Percentiles rank a stretch among this genome's conserved stretches.
phyloP scores from a whole-genome alignment of 2,113 vertebrate species.

The Macquaria ambigua region DNA sequence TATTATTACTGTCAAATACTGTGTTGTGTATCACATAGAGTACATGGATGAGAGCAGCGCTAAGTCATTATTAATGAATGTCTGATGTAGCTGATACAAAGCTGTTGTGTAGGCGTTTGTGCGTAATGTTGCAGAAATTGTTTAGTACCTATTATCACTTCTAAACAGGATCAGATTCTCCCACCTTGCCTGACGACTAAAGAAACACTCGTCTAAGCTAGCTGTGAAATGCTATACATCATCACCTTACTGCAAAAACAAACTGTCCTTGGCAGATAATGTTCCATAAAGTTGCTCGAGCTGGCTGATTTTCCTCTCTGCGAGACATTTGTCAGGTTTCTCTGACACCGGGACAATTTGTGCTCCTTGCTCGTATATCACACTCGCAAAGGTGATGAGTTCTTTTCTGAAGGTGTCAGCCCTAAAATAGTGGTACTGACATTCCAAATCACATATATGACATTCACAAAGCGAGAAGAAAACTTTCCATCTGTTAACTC shows the following conservation, averaged over 20 bases:
- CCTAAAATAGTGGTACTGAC: constrained; percentile 46
- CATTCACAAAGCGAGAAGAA: constrained; percentile 56
- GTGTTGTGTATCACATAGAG: neutral
- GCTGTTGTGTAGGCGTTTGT: neutral
- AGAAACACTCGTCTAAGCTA: constrained; percentile 6
- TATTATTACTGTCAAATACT: constrained; percentile 27
- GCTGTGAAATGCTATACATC: constrained; percentile 45
- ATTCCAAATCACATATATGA: constrained; percentile 50
- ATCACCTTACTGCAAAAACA: constrained; percentile 53
- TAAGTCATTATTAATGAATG: constrained; percentile 30
- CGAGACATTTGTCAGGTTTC: constrained; percentile 63
- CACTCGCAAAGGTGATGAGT: constrained; percentile 40
- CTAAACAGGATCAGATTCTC: constrained; percentile 50
- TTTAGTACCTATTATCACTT: constrained; percentile 34
- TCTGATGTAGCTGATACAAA: neutral
- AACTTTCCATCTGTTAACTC: constrained; percentile 51
- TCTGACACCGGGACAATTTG: constrained; percentile 48
- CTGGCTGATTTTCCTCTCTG: constrained; percentile 41
- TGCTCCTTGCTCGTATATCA: constrained; percentile 51
- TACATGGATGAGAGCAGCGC: constrained; percentile 1
- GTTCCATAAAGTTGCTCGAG: constrained; percentile 58
- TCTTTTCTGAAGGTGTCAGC: constrained; percentile 45
- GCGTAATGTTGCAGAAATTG: neutral
- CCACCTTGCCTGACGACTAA: neutral
- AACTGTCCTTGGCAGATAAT: constrained; percentile 71